These are phyloP conservation scores for Oscheius sp. DNA, from an alignment of 1,140 invertebrate genomes.

Conservation along the genomic window DNA sequence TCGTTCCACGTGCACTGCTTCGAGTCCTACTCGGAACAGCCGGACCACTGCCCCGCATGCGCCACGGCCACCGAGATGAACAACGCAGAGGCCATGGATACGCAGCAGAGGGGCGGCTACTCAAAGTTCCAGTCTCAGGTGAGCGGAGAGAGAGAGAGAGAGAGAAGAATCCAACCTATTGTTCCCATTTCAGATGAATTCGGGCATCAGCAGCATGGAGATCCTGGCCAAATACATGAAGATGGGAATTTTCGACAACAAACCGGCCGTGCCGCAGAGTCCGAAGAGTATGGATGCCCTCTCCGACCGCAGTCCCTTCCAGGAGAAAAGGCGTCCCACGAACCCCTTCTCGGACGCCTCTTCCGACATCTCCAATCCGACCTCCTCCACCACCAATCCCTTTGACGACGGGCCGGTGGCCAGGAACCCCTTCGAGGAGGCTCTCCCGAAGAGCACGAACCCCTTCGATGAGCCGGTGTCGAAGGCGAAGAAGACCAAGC, in stretches of 20 bases:
- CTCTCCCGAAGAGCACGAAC: neutral
- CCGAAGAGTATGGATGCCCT: neutral
- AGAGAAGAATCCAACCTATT: neutral
- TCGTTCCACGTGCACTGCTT: slow-evolving; percentile 41
- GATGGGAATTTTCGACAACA: slow-evolving; percentile 15
- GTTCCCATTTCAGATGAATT: neutral
- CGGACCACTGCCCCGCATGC: slow-evolving; percentile 40
- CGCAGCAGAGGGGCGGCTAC: neutral
- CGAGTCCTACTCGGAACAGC: slow-evolving; percentile 35
- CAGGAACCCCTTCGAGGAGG: neutral
- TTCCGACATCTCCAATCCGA: neutral
- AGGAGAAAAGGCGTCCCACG: too few relatives aligned
- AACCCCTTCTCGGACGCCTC: too few relatives aligned
- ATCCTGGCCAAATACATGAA: slow-evolving; percentile 8
- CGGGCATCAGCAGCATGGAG: slow-evolving; percentile 15
- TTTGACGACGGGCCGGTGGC: neutral
- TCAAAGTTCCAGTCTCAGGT: neutral
- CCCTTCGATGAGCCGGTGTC: neutral
- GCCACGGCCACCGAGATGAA: neutral
- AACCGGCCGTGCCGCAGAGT: neutral
- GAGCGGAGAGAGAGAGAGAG: slow-evolving; percentile 1
- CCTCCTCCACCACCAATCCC: neutral
- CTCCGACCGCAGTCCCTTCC: too few relatives aligned
- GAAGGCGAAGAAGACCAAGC: neutral
- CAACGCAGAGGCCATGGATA: neutral